These are phyloP conservation scores for Pristionchus exspectatus DNA, from an alignment of 2,888 invertebrate species.

Conservation along the genomic window DNA sequence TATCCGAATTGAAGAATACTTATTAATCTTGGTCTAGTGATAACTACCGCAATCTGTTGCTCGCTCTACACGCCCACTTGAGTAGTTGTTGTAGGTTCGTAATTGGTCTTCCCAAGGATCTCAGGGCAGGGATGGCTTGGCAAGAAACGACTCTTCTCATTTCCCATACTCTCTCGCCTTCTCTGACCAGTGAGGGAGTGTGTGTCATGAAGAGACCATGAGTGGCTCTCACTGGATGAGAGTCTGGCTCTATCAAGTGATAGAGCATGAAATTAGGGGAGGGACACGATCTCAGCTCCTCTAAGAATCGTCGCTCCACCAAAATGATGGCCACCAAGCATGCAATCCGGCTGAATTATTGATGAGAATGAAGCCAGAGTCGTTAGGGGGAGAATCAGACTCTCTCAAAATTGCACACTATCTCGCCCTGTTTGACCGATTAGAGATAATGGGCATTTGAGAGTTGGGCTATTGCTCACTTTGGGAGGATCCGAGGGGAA, in stretches of 20 bases:
- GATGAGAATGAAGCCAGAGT: not conserved
- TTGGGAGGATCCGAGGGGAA: not conserved
- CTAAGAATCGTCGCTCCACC: not conserved
- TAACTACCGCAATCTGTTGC: slow-evolving; percentile 12
- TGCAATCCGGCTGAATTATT: slow-evolving; percentile 48
- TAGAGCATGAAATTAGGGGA: not conserved
- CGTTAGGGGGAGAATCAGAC: not conserved
- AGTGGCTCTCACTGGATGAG: not conserved
- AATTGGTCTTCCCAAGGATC: slow-evolving; percentile 27
- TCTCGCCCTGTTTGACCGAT: not conserved
- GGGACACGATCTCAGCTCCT: not conserved
- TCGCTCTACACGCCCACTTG: not conserved
- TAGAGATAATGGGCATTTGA: not conserved
- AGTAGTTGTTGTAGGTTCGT: not conserved
- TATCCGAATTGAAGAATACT: too few species aligned
- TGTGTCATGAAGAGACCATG: not conserved
- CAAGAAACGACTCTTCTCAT: not conserved
- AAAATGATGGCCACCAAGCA: slow-evolving; percentile 45
- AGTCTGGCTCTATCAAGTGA: not conserved
- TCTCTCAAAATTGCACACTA: not conserved
- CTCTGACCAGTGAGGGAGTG: not conserved
- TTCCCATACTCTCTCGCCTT: not conserved
- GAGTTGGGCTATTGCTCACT: not conserved
- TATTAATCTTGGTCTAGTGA: not conserved
- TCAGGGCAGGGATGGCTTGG: not conserved